Conservation (phyloP, 1,140 invertebrate genomes). For the Capitella teleta region DNA sequence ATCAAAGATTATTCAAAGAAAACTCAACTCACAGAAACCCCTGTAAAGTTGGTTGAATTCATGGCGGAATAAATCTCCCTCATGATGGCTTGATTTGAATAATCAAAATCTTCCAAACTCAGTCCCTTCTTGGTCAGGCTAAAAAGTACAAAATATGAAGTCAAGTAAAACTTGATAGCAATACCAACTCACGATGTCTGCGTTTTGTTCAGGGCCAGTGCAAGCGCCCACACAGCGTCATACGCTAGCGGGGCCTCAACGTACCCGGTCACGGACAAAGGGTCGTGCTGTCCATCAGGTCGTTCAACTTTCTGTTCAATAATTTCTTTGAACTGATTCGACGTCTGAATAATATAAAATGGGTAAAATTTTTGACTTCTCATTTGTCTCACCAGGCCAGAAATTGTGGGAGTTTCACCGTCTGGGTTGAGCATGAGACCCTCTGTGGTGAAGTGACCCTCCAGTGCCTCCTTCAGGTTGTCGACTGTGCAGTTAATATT, state of each 20-base stretch:
- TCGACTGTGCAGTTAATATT: conserved; percentile 84
- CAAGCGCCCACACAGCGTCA: conserved; percentile 96
- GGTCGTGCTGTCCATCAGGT: conserved; percentile 5
- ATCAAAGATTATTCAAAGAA: neutral
- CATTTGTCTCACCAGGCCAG: conserved; percentile 61
- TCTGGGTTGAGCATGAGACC: conserved; percentile 97
- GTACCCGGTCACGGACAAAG: conserved; percentile 55
- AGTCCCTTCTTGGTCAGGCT: conserved; percentile 59
- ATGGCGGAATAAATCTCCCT: conserved; percentile 93
- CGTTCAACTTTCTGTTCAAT: conserved; percentile 7
- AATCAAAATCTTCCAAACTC: conserved; percentile 92
- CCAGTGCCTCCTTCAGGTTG: conserved; percentile 81
- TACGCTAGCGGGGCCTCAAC: conserved; percentile 97
- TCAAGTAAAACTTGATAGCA: no score
- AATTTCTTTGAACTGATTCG: neutral
- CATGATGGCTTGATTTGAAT: conserved; percentile 86
- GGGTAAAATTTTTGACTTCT: neutral
- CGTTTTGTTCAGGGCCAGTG: conserved; percentile 92
- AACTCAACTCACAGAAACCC: conserved; percentile 77
- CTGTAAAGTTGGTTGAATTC: conserved; percentile 92
- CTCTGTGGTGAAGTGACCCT: conserved; percentile 77
- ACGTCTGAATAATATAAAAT: neutral
- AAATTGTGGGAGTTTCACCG: conserved; percentile 71
- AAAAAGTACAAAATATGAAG: no score
- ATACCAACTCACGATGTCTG: conserved; percentile 20